These are phyloP conservation scores for Halichoerus grypus DNA, from an alignment of 2,113 vertebrate genomes.

Conservation along the genomic window DNA sequence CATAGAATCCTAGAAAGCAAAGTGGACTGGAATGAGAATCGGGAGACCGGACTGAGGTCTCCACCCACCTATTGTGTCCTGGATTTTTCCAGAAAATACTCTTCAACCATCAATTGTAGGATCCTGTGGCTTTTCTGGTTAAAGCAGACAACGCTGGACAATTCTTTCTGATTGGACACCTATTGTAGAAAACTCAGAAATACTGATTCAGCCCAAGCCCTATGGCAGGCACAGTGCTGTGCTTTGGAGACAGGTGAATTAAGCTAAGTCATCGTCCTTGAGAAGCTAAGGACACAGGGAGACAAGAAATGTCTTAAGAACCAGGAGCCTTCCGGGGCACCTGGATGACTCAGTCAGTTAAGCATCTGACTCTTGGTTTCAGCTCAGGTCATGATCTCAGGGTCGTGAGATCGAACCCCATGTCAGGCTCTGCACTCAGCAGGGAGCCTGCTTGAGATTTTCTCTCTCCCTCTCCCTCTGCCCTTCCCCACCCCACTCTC, in stretches of 20 bases:
- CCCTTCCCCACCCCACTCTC: not conserved
- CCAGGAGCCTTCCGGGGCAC: not conserved
- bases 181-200: not conserved
- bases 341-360: not conserved
- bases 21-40: not conserved
- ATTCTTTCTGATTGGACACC: not conserved
- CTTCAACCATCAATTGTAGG: not conserved
- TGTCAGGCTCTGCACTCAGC: not conserved
- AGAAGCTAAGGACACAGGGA: not conserved
- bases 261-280: not conserved
- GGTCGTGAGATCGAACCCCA: not conserved
- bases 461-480: not conserved
- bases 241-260: not conserved
- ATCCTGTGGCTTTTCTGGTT: not conserved
- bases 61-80: not conserved
- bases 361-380: not conserved
- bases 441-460: not conserved
- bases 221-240: not conserved
- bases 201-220: too few species aligned
- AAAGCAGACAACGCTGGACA: not conserved
- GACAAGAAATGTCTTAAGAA: not conserved
- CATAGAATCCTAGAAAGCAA: not conserved
- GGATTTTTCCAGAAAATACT: constrained; percentile 18
- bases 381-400: not conserved
- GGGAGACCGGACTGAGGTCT: not conserved